Base-by-base conservation (phyloP, 2,797 vertebrate genomes). In the Pristis pectinata region DNA sequence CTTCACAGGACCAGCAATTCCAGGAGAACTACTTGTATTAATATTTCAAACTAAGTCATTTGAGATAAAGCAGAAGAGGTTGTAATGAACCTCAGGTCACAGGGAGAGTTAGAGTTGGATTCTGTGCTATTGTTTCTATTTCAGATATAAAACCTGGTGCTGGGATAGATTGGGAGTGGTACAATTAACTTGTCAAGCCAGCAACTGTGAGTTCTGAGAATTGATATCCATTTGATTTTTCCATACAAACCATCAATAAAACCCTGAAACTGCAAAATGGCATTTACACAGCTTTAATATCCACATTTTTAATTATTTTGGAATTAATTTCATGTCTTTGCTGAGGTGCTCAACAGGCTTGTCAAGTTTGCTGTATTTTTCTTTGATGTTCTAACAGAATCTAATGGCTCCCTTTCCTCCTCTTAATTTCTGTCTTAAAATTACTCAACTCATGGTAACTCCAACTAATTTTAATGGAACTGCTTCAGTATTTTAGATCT, bases 351-450 rank as follows among this genome's bases (percentile, higher is more conserved):
- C 87, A 53, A n/a, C n/a, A n/a, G 4, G 56, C 56, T 34, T 61
- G 85, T 37, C 89, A 92, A 10, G 0, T 41, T 19, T 19, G 56
- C 17, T 70, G 61, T 30, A 37, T 41, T 67, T 92, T 92, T 70
- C 61, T 67, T 92, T 67, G n/a, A 92, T 41, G 61, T 24, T 70
- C 89, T 64, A 92, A 92, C 67, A 92, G 59, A 64, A 92, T 64
- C 89, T 92, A 24, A 92, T 92, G 89, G n/a, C 37, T 92, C 89
- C 89, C 89, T 19, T 44, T 92, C n/a, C 61, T 13, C 89, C n/a
- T 17, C 70, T 92, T 67, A 37, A 67, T 67, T n/a, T 67, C 89
- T 61, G 41, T 37, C 37, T 67, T 67, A 37, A 92, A 92, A 70
- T 41, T 92, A 41, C 61, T 92, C 59, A 92, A 41, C 61, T 19